Conservation (phyloP, 2,113 vertebrate species). For the Rynchops niger region DNA sequence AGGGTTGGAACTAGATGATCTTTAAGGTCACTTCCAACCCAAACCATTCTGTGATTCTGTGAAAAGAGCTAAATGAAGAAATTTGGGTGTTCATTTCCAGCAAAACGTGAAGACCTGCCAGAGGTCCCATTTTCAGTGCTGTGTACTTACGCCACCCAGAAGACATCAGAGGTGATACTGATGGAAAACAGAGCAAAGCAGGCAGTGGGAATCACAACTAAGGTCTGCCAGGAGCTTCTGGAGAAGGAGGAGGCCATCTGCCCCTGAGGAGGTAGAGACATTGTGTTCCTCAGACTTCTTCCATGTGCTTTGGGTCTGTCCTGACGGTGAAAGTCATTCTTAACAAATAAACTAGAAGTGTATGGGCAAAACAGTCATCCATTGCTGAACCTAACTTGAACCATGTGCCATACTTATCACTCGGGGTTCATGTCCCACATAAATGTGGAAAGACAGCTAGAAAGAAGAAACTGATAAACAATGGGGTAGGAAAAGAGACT, state of each 20-base stretch:
- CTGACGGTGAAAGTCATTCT: background rate
- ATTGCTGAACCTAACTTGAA: background rate
- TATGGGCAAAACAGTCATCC: background rate
- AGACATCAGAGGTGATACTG: background rate
- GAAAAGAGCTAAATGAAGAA: background rate
- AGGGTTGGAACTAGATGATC: background rate
- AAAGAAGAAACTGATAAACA: background rate
- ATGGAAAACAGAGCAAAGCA: background rate
- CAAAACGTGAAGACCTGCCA: background rate
- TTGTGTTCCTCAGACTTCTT: background rate
- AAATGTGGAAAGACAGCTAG: background rate
- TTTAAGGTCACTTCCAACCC: background rate
- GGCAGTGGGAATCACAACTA: background rate
- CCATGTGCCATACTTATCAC: background rate
- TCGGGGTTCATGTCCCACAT: background rate
- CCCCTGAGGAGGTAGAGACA: accelerated
- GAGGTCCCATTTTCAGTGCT: background rate
- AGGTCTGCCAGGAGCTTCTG: background rate
- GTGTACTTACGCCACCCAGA: background rate
- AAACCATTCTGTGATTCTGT: background rate
- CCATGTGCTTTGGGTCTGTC: background rate
- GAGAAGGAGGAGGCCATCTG: background rate
- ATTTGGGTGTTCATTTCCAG: background rate
- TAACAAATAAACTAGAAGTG: background rate
- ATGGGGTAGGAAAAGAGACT: background rate